phyloP scores from a whole-genome alignment of 2,113 vertebrate species.

The Phaethornis superciliosus region DNA sequence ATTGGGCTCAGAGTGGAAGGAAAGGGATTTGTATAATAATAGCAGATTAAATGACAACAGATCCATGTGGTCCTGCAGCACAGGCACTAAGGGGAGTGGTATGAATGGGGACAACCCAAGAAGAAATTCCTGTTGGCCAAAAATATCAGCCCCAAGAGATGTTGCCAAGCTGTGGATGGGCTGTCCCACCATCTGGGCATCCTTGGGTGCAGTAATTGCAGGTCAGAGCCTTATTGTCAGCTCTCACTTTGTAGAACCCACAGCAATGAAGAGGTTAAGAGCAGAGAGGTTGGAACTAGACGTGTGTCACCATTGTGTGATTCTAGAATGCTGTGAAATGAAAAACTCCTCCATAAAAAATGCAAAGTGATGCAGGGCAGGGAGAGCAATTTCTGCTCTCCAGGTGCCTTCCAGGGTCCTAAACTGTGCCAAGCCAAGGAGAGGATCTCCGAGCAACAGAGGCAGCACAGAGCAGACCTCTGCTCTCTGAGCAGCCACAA shows the following conservation, averaged over 20 bases:
- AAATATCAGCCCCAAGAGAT: neutral
- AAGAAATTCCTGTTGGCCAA: neutral
- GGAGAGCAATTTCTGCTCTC: neutral
- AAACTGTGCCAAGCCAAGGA: neutral
- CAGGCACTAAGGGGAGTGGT: accelerated
- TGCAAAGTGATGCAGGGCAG: accelerated
- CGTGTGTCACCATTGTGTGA: too few relatives aligned
- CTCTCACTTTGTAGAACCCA: neutral
- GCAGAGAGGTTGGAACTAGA: neutral
- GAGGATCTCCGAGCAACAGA: neutral
- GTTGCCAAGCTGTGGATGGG: too few relatives aligned
- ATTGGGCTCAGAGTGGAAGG: neutral
- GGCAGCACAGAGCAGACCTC: neutral
- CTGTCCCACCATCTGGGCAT: neutral
- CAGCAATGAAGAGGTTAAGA: neutral
- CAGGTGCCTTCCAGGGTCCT: neutral
- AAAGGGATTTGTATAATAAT: neutral
- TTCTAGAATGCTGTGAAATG: neutral
- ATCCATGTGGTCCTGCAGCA: neutral
- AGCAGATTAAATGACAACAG: neutral
- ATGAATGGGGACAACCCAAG: neutral
- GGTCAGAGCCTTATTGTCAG: neutral
- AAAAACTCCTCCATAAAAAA: neutral
- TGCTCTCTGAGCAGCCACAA: neutral
- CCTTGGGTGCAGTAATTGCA: neutral